Evolutionary conservation across 2,888 invertebrate species (phyloP), one percentile per base, ranked within the genome.

Genomic region (Aphodius granarius): DNA sequence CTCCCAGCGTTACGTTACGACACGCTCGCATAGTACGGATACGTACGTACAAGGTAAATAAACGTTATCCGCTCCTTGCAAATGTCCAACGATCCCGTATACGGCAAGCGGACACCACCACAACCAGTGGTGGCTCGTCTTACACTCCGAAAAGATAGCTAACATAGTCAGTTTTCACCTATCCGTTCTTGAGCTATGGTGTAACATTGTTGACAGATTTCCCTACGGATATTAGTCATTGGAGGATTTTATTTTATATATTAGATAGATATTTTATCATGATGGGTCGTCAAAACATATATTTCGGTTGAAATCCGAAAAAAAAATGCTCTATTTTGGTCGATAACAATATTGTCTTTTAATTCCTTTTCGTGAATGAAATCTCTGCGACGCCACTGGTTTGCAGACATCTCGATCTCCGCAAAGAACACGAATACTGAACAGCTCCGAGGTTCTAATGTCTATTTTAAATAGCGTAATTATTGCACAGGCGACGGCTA

Each of bases 1-100:
- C 76, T 78, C 76, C 76, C 76, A 43, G 43, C 43, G 43, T 73
- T 75, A 72, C 76, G 78, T 80, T 80, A 77, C 80, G 78, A 80
- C 80, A 78, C 79, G 79, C 77, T 78, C 76, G 77, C 78, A 73
- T 76, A 77, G 78, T 73, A 23, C 65, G 71, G 65, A 63, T 70
- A 66, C 71, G 73, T 70, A 66, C 71, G 73, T 71, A 70, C 43
- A 43, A 43, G 43, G 43, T 43, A 43, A 43, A 43, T 43, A 43
- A 43, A 43, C 68, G 68, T 68, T 68, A 68, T 68, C 68, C 68
- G 22, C 20, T 22, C 68, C 21, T 19, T 21, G 68, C 68, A 20
- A 43, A 43, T 43, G 43, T 43, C 43, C 43, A 43, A 6, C 43
- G 43, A 43, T 13, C 13, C 43, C 43, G 43, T 43, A 43, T 43